Conservation (phyloP, 2,797 vertebrate genomes). For the Rhadinocentrus ornatus region DNA sequence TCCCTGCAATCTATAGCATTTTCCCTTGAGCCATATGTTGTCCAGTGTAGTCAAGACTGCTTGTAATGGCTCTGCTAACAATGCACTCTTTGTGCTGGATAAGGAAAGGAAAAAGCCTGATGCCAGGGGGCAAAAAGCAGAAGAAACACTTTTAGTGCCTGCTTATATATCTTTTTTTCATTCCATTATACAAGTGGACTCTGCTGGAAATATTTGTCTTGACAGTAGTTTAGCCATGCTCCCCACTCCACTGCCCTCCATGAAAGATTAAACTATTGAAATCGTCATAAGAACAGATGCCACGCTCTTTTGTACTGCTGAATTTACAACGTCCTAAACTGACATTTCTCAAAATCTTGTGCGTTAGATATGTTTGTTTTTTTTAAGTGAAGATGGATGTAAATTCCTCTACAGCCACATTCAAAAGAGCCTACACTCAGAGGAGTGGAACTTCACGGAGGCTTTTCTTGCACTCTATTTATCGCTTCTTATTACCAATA, state of each 20-base stretch:
- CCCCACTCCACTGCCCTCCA: conserved; percentile 59
- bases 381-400: conserved; percentile 23
- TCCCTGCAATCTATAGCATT: conserved; percentile 90
- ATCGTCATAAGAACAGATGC: conserved; percentile 84
- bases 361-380: conserved; percentile 28
- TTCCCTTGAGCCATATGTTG: conserved; percentile 91
- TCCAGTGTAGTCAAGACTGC: conserved; percentile 85
- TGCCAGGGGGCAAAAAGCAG: conserved; percentile 82
- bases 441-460: conserved; percentile 55
- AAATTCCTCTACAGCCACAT: conserved; percentile 46
- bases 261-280: conserved; percentile 86
- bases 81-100: conserved; percentile 96
- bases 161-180: conserved; percentile 70
- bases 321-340: conserved; percentile 49
- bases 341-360: conserved; percentile 59
- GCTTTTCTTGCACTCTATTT: conserved; percentile 78
- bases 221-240: conserved; percentile 88
- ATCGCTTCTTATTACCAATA: conserved; percentile 85
- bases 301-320: conserved; percentile 56
- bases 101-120: conserved; percentile 90
- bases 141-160: conserved; percentile 87
- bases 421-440: conserved; percentile 55
- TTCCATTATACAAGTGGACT: conserved; percentile 87
- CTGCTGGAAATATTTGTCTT: conserved; percentile 91
- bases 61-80: conserved; percentile 94